phyloP scores from a whole-genome alignment of 2,113 vertebrate species.

The Calyptomena viridis region DNA sequence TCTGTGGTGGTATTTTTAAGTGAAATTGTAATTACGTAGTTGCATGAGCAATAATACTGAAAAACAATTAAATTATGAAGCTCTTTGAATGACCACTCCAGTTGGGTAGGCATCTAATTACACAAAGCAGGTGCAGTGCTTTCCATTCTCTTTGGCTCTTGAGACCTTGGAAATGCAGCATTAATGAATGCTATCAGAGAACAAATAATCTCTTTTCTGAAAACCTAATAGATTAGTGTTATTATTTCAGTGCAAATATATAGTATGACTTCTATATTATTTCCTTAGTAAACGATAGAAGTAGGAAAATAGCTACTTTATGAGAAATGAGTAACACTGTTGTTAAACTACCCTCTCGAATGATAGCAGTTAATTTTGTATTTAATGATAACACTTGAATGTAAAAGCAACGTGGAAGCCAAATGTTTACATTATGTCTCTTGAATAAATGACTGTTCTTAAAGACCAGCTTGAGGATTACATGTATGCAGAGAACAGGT shows the following conservation, averaged over 20 bases:
- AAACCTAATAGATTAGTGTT: neutral
- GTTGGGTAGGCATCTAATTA: neutral
- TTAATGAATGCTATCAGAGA: neutral
- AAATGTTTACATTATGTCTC: constrained; percentile 12
- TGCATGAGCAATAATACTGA: neutral
- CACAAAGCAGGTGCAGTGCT: neutral
- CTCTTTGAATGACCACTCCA: neutral
- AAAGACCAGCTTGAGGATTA: constrained; percentile 22
- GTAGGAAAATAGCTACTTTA: neutral
- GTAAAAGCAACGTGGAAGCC: neutral
- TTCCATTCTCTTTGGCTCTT: neutral
- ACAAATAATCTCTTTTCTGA: neutral
- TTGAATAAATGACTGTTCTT: neutral
- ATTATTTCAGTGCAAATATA: neutral
- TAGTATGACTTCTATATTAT: neutral
- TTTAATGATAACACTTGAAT: neutral
- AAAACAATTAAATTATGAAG: neutral
- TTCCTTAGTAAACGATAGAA: neutral
- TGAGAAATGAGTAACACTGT: neutral
- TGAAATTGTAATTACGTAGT: neutral
- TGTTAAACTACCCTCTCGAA: neutral
- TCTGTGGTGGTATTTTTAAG: neutral
- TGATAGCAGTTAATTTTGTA: neutral
- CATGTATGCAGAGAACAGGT: neutral
- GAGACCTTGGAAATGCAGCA: neutral